These are phyloP conservation scores for Actenoides hombroni DNA, from an alignment of 2,113 vertebrate genomes.

Conservation along the genomic window DNA sequence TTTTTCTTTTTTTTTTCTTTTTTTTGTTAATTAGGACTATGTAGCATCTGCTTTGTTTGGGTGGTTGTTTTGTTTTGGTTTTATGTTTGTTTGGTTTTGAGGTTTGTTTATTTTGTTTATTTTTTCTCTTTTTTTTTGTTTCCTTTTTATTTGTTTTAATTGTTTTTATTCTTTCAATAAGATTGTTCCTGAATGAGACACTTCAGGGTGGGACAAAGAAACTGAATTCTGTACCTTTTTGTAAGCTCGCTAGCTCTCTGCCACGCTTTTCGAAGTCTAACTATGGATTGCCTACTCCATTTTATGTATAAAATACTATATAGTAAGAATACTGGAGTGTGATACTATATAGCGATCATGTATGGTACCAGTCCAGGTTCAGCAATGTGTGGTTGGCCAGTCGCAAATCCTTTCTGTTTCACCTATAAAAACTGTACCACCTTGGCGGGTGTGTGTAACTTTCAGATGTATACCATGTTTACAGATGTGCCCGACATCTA, in stretches of 20 bases:
- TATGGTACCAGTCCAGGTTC: conserved; percentile 77
- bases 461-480: conserved; percentile 77
- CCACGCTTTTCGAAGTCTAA: conserved; percentile 65
- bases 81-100: background rate
- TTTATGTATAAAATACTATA: conserved; percentile 71
- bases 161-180: conserved; percentile 63
- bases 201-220: conserved; percentile 63
- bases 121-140: background rate
- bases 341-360: conserved; percentile 47
- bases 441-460: conserved; percentile 71
- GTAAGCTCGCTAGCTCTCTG: conserved; percentile 64
- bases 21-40: conserved; percentile 1
- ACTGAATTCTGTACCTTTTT: conserved; percentile 60
- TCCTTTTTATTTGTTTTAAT: background rate
- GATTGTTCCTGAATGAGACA: conserved; percentile 62
- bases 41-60: conserved; percentile 12
- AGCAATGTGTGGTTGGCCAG: conserved; percentile 76
- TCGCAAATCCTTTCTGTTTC: conserved; percentile 72
- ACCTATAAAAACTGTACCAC: conserved; percentile 76
- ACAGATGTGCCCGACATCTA: conserved; percentile 74
- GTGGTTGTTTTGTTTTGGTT: background rate
- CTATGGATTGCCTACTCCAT: conserved; percentile 76
- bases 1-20: background rate
- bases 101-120: background rate
- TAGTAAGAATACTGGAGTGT: conserved; percentile 23